Evolutionary conservation across 1,140 invertebrate genomes (phyloP), one percentile per base, ranked within the genome.

Genomic region (Rhyacophila brunnea): DNA sequence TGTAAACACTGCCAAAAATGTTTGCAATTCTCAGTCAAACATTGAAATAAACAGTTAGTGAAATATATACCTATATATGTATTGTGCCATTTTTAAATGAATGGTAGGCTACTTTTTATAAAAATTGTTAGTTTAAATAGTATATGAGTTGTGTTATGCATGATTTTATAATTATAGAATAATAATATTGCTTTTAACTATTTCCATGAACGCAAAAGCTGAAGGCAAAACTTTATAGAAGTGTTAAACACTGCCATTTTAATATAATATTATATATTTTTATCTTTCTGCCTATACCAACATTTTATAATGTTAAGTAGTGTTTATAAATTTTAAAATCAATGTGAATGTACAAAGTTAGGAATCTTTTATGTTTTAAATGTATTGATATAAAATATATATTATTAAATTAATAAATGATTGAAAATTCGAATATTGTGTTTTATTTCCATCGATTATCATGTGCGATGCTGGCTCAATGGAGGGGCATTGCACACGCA

Each of bases 341-440:
- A 20, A 47, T 13, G 13, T 23, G 6, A 50, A 13, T 57, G 54
- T 57, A 57, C 54, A 57, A 57, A 57, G 54, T 48, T 57, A 48
- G 54, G 54, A 42, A 38, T 48, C 13, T 18, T 40, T 40, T 32
- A 18, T 17, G 54, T 57, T 48, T 17, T 13, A 49, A 42, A 32
- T 55, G 43, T 46, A 55, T 55, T 55, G 34, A 55, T 55, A 46
- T 28, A 53, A 53, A 44, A 44, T n/a, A n/a, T 28, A 28, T 28
- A 28, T 28, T 28, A 28, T 28, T 28, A 28, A 28, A 28, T 28
- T 46, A 43, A 55, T 19, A 45, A 55, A 53, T 44, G 44, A 55
- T 15, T 45, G 20, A 47, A 55, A 55, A 55, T 55, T 55, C 45
- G 45, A 45, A 43, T 15, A 15, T 1, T 18, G 28, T n/a, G 10